Base-by-base conservation (phyloP, 1,140 invertebrate genomes). In the Dendroctonus valens region DNA sequence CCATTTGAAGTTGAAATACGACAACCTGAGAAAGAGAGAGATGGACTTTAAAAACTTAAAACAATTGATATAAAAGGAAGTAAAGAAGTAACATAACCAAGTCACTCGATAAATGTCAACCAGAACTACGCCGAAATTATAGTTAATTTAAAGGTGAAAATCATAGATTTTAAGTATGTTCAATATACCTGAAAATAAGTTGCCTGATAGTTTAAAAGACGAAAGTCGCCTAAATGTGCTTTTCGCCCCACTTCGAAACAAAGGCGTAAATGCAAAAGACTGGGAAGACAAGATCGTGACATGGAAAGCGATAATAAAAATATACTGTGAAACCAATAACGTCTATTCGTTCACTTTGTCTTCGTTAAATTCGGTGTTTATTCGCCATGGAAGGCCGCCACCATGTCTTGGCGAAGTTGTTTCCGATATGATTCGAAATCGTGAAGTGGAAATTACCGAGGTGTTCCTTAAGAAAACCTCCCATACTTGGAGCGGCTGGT, bases 211-310 rank as follows among this genome's bases (percentile, higher is more conserved):
- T 67, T 81, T 81, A 78, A 73, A 77, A 49, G 80, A 83, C 75
- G 80, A 83, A 64, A 68, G 75, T 46, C 72, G 81, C 59, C 79
- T 83, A 71, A 79, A 80, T 55, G 79, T 79, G 14, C 70, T 84
- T 40, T 83, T 80, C 73, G 76, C 78, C 59, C 76, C 80, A 8
- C 80, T 84, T 70, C 71, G 81, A 53, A 74, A 73, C 54, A 71
- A 72, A 68, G 73, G 75, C 53, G 76, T 79, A 6, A 84, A 84
- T 76, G 79, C 81, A 6, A 74, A 79, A 61, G 81, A 81, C 65
- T 83, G 77, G 76, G 81, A 82, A 60, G 72, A 74, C 11, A 84
- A 83, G 76, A 73, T 83, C 41, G 72, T 77, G 37, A 82, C 81
- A 70, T 84, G 83, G 83, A 78, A 76, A 65, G 71, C 74, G 46